A percentile compares a stretch with the other conserved stretches of the same genome.
phyloP scores from a whole-genome alignment of 2,888 invertebrate genomes.

The Lamproptera curius region DNA sequence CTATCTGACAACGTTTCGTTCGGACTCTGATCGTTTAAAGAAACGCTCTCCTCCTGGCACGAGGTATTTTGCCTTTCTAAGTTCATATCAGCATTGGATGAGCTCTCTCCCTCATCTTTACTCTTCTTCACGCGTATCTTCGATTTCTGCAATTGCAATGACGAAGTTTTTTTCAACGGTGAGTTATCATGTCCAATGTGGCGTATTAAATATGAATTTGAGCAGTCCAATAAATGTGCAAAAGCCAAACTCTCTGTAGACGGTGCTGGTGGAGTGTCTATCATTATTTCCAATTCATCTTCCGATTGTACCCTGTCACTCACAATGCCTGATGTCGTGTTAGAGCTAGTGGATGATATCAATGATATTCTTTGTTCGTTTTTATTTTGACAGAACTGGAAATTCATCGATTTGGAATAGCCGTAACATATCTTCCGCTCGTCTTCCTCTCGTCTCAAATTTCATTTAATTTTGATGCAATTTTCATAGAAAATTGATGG shows the following conservation, averaged over 20 bases:
- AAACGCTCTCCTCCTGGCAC: constrained; percentile 51
- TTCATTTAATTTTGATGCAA: constrained; percentile 90
- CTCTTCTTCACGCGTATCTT: constrained; percentile 49
- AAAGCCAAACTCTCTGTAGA: constrained; percentile 91
- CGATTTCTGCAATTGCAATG: constrained; percentile 56
- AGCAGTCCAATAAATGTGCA: constrained; percentile 85
- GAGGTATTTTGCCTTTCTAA: constrained; percentile 39
- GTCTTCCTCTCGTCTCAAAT: constrained; percentile 90
- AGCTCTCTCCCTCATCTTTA: constrained; percentile 50
- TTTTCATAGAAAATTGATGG: constrained; percentile 97
- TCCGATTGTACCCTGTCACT: constrained; percentile 97
- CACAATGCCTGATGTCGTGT: constrained; percentile 97
- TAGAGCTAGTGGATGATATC: constrained; percentile 96
- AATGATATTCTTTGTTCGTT: constrained; percentile 92
- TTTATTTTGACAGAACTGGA: constrained; percentile 80
- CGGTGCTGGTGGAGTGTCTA: constrained; percentile 89
- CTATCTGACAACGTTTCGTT: constrained; percentile 75
- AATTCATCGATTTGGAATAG: constrained; percentile 81
- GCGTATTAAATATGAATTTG: constrained; percentile 64
- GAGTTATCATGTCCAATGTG: constrained; percentile 49
- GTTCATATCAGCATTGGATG: constrained; percentile 40
- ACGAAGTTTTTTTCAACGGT: constrained; percentile 55
- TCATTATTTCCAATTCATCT: constrained; percentile 94
- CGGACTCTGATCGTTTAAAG: constrained; percentile 59
- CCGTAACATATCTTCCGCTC: constrained; percentile 84